Base-by-base conservation (phyloP, 2,113 vertebrate genomes). In the Connochaetes taurinus region DNA sequence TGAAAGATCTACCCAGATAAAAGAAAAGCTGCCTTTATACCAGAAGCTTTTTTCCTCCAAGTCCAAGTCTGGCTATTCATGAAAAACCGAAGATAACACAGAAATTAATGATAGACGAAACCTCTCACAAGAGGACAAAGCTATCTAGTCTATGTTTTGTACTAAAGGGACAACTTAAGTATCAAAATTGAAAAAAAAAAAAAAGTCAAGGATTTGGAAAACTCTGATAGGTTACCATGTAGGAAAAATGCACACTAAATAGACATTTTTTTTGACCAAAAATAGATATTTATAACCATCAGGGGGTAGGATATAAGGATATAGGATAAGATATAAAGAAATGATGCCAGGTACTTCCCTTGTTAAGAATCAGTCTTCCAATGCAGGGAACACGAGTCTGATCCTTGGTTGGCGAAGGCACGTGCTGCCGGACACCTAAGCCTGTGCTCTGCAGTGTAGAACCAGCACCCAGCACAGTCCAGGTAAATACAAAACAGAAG, bases 361-460 rank as follows among this genome's bases (percentile, higher is more conserved):
- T 36, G 36, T 12, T 43, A 74, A 40, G 71, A 74, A 74, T 43
- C 36, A 40, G 23, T 36, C 11, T 74, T 74, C 6, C 36, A 13
- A 7, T 27, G 36, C 23, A 43, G 71, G 36, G 23, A 71, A 71
- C 9, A 1, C 0, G 15, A 64, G 33, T n/a, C 16, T 2, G 31
- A 64, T 64, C 16, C 62, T 9, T 64, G 15, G 15, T 64, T 2
- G 31, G 62, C 2, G 15, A n/a, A 64, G 15, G 33, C 62, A 64
- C 1, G 3, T 64, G 62, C 62, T 64, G 15, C 31, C 3, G 7
- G 62, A 64, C 33, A 71, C 1, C 67, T 36, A 40, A 40, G 67
- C 67, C 19, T 0, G 0, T 71, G 67, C 67, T 23, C 67, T 0
- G 10, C 67, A 23, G n/a, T 23, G 19, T 23, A 71, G n/a, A 71